A percentile compares a stretch with the other conserved stretches of the same genome.
Conservation (phyloP, 2,888 invertebrate species). For the Ectobius pallidus region DNA sequence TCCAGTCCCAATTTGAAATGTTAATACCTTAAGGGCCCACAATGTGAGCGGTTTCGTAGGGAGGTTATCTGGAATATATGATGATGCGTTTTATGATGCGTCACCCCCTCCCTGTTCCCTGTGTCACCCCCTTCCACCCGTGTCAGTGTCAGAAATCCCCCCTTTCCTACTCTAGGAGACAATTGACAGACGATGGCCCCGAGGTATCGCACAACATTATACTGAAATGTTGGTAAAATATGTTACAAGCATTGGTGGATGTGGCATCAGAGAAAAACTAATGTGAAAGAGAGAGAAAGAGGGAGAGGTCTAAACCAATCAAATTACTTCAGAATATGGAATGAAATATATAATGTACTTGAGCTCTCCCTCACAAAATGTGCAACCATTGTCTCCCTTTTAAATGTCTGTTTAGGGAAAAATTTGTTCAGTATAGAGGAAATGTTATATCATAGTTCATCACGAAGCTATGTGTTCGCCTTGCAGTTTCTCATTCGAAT, state of each 20-base stretch:
- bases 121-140: constrained; percentile 28
- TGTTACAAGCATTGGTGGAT: constrained; percentile 12
- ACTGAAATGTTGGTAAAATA: constrained; percentile 17
- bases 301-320: constrained; percentile 27
- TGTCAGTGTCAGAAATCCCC: constrained; percentile 40
- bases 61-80: constrained; percentile 36
- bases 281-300: background rate
- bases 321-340: constrained; percentile 33
- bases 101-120: constrained; percentile 35
- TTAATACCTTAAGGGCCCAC: too few species aligned
- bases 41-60: constrained; percentile 34
- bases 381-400: background rate
- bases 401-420: background rate
- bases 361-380: background rate
- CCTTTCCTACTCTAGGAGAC: constrained; percentile 28
- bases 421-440: background rate
- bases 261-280: constrained; percentile 10
- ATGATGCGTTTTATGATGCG: constrained; percentile 43
- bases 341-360: constrained; percentile 19
- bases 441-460: too few species aligned
- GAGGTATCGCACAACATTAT: too few species aligned
- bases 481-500: too few species aligned
- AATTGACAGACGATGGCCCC: constrained; percentile 39
- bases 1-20: too few species aligned
- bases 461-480: too few species aligned